Evolutionary conservation across 2,888 invertebrate genomes (phyloP).

Genomic region (Oegoconia quadripuncta): DNA sequence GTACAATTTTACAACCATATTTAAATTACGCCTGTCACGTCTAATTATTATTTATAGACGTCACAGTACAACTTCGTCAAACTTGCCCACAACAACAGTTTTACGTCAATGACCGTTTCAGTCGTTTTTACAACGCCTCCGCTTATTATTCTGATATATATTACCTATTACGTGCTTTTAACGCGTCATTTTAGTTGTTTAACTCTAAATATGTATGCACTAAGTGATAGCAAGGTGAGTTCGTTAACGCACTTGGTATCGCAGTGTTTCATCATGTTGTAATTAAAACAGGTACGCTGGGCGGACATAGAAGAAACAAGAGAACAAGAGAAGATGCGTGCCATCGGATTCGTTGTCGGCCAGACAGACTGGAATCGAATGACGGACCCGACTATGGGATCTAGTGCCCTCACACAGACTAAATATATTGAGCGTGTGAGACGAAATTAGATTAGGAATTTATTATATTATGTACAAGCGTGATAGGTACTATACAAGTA

Average conservation of each 20-base stretch:
- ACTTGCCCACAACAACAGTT: no score
- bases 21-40: slow-evolving; percentile 12
- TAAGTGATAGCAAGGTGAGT: slow-evolving; percentile 14
- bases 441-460: slow-evolving; percentile 28
- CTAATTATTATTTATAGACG: no score
- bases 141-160: no score
- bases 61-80: no score
- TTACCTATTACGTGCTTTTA: no score
- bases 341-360: slow-evolving; percentile 97
- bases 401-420: slow-evolving; percentile 93
- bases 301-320: slow-evolving; percentile 97
- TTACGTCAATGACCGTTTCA: no score
- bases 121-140: no score
- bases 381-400: slow-evolving; percentile 94
- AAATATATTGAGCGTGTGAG: slow-evolving; percentile 90
- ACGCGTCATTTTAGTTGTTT: no score
- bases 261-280: slow-evolving; percentile 53
- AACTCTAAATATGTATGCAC: no score
- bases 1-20: slow-evolving; percentile 36
- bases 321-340: slow-evolving; percentile 94
- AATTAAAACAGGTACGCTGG: slow-evolving; percentile 93
- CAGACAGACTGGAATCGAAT: slow-evolving; percentile 98
- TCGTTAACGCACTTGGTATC: slow-evolving; percentile 1
- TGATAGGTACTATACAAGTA: no score
- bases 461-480: background rate